Conservation (phyloP, 1,140 invertebrate genomes). For the Pemphigus obesinymphae region DNA sequence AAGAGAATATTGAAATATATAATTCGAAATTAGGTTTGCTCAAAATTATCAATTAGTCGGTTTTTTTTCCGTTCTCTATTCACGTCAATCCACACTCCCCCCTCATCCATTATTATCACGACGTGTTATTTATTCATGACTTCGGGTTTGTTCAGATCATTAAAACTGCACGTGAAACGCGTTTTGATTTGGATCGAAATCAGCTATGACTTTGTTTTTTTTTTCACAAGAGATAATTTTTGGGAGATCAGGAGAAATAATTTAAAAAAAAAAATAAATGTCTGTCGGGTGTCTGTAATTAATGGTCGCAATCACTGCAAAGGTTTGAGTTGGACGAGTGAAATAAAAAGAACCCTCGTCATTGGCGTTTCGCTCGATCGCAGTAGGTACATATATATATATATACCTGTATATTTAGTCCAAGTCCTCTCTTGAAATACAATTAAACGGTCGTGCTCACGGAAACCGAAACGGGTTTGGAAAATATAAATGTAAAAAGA, state of each 20-base stretch:
- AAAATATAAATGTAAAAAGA: not conserved
- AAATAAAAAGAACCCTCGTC: slow-evolving; percentile 30
- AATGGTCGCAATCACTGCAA: slow-evolving; percentile 8
- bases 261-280: not conserved
- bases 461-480: not conserved
- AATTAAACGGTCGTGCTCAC: not conserved
- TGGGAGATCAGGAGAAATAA: not conserved
- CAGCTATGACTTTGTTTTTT: not conserved
- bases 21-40: not conserved
- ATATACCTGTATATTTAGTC: too few species aligned
- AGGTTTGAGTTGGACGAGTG: slow-evolving; percentile 9
- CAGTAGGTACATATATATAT: not conserved
- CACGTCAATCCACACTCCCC: not conserved
- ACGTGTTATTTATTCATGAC: not conserved
- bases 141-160: not conserved
- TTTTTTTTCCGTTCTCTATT: not conserved
- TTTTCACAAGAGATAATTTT: not conserved
- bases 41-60: not conserved
- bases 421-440: not conserved
- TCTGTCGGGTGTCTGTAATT: not conserved
- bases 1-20: too few species aligned
- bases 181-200: not conserved
- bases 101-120: too few species aligned
- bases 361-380: not conserved
- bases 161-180: not conserved